phyloP scores from a whole-genome alignment of 2,797 vertebrate genomes.

The Leptatherina wallacei region DNA sequence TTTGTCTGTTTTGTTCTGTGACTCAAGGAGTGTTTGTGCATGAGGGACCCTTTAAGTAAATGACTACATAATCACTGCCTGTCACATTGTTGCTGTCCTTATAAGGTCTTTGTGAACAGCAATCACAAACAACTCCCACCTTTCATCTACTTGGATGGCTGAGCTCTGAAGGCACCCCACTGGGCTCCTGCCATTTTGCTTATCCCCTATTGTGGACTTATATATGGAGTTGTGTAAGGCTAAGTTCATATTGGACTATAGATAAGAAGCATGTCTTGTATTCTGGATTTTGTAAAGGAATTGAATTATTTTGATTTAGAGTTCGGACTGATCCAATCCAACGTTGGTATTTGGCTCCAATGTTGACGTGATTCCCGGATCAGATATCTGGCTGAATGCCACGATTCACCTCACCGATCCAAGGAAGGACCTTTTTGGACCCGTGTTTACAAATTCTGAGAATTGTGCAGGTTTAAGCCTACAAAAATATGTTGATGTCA shows the following conservation, averaged over 20 bases:
- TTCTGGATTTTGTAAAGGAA: constrained; percentile 44
- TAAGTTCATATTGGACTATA: constrained; percentile 68
- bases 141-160: constrained; percentile 63
- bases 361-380: too few species aligned
- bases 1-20: constrained; percentile 28
- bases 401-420: too few species aligned
- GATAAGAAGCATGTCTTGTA: constrained; percentile 51
- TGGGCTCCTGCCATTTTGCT: constrained; percentile 59
- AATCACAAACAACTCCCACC: constrained; percentile 63
- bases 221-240: constrained; percentile 60
- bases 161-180: constrained; percentile 65
- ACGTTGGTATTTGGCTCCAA: too few species aligned
- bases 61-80: constrained; percentile 58
- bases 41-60: constrained; percentile 44
- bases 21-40: constrained; percentile 25
- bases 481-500: too few species aligned
- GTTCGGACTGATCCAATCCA: too few species aligned
- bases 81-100: constrained; percentile 53
- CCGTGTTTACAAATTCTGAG: too few species aligned
- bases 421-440: too few species aligned
- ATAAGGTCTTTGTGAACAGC: constrained; percentile 54
- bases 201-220: constrained; percentile 67
- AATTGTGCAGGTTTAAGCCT: too few species aligned
- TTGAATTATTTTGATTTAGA: constrained; percentile 38
- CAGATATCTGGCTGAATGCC: too few species aligned